Conservation (phyloP, 2,888 invertebrate species). For the Meiosimyza decipiens region DNA sequence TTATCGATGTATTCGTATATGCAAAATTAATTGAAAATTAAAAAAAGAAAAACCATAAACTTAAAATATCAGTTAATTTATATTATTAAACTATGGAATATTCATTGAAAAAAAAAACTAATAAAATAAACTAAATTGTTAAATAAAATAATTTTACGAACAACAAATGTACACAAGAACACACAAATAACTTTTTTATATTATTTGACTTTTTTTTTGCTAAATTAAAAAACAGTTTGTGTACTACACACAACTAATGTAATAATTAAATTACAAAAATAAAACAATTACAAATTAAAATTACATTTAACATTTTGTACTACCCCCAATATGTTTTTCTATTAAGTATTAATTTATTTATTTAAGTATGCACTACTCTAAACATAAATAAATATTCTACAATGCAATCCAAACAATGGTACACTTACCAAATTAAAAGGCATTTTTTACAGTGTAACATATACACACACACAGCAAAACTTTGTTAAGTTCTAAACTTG, state of each 20-base stretch:
- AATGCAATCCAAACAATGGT: too few relatives aligned
- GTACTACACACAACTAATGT: slow-evolving; percentile 10
- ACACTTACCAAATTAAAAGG: not conserved
- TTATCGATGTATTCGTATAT: slow-evolving; percentile 34
- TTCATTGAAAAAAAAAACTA: slow-evolving; percentile 12
- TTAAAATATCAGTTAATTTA: slow-evolving; percentile 22
- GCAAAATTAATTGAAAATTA: not conserved
- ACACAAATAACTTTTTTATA: not conserved
- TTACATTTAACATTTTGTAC: too few relatives aligned
- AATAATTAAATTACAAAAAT: not conserved
- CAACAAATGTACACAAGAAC: slow-evolving; percentile 10
- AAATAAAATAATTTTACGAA: slow-evolving; percentile 32
- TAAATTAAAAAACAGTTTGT: slow-evolving; percentile 8
- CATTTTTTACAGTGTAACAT: slow-evolving; percentile 24
- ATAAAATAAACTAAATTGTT: slow-evolving; percentile 28
- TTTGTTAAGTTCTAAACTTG: not conserved
- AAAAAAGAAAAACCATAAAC: slow-evolving; percentile 18
- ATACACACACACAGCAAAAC: slow-evolving; percentile 19
- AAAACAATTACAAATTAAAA: too few relatives aligned
- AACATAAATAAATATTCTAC: too few relatives aligned
- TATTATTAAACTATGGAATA: slow-evolving; percentile 14
- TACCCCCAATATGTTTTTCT: too few relatives aligned
- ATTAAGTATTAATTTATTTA: too few relatives aligned
- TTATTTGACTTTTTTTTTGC: slow-evolving; percentile 5
- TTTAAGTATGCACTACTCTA: too few relatives aligned